Conservation (phyloP, 2,888 invertebrate species). For the Parascotia fuliginaria region DNA sequence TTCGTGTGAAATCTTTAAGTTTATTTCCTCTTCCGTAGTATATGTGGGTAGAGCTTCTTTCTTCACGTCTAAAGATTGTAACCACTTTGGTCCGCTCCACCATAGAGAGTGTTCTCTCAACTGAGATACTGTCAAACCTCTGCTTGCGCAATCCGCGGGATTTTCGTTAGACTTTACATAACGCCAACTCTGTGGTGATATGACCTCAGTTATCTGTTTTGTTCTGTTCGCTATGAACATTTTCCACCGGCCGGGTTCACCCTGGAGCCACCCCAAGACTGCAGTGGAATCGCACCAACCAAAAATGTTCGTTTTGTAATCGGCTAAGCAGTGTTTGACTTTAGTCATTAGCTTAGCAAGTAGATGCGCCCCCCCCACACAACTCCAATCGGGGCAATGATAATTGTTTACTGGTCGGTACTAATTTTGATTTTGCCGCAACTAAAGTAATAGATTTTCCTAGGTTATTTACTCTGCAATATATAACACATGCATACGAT, state of each 20-base stretch:
- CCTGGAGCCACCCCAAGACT: background rate
- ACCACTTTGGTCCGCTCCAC: constrained; percentile 2
- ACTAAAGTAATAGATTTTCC: no score
- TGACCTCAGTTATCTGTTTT: constrained; percentile 3
- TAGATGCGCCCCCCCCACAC: background rate
- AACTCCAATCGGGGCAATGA: background rate
- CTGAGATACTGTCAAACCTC: background rate
- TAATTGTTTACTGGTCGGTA: background rate
- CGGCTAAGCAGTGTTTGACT: background rate
- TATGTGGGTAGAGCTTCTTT: no score
- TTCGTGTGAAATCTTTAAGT: no score
- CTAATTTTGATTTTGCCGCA: no score
- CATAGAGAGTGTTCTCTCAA: background rate
- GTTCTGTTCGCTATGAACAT: background rate
- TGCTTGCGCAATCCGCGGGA: constrained; percentile 8
- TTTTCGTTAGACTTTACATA: constrained; percentile 10
- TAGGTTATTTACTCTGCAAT: no score
- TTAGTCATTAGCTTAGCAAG: background rate
- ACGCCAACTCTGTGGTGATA: background rate
- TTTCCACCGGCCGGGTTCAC: background rate
- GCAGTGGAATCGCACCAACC: constrained; percentile 2
- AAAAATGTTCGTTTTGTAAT: background rate
- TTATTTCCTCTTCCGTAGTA: no score
- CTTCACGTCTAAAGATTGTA: background rate
- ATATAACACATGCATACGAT: no score